A percentile compares a stretch with the other conserved stretches of the same genome.
Evolutionary conservation across 1,140 invertebrate genomes (phyloP).

Genomic region (Eurosta solidaginis): DNA sequence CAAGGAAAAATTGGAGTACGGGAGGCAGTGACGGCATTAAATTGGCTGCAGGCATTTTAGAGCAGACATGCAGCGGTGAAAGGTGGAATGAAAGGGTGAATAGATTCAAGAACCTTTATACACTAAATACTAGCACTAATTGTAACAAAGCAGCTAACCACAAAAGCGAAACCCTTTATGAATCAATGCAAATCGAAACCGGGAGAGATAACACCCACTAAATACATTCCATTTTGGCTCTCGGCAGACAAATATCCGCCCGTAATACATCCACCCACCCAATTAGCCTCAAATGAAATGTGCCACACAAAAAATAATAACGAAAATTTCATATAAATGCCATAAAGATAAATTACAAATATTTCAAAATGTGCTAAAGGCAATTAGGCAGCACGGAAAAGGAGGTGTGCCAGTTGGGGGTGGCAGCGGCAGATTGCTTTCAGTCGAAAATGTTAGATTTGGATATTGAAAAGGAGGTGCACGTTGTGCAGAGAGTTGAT

Average conservation of each 20-base stretch:
- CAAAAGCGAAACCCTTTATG: not conserved
- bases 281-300: not conserved
- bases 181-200: not conserved
- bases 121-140: not conserved
- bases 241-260: not conserved
- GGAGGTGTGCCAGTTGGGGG: not conserved
- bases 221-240: too few relatives aligned
- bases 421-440: not conserved
- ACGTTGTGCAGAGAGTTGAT: not conserved
- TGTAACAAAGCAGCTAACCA: not conserved
- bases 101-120: not conserved
- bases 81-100: not conserved
- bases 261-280: not conserved
- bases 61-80: too few relatives aligned
- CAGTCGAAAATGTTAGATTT: not conserved
- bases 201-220: not conserved
- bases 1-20: not conserved
- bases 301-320: not conserved
- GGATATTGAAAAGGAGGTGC: not conserved
- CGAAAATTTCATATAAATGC: constrained; percentile 2
- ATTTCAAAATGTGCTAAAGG: not conserved
- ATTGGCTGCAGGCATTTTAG: too few relatives aligned
- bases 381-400: too few relatives aligned
- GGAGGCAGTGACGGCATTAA: not conserved
- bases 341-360: constrained; percentile 28